phyloP scores from a whole-genome alignment of 2,888 invertebrate genomes.

The Sycophila texana region DNA sequence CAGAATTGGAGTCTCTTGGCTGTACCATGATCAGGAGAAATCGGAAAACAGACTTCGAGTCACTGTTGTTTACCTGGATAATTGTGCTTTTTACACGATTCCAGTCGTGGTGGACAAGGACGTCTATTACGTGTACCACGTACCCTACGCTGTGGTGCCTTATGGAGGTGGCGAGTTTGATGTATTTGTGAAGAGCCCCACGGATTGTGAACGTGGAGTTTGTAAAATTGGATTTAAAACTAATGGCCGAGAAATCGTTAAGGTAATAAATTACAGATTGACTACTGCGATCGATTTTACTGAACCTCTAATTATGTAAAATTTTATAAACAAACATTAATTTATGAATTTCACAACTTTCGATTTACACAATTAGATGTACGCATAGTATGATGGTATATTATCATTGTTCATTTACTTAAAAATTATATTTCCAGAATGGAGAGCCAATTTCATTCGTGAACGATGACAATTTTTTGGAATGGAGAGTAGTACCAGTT shows the following conservation, averaged over 20 bases:
- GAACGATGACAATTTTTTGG: not conserved
- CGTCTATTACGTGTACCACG: not conserved
- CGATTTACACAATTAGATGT: too few species aligned
- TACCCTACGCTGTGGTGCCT: not conserved
- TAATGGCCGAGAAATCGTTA: not conserved
- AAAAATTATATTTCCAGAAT: too few species aligned
- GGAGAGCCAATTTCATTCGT: too few species aligned
- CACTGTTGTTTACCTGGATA: not conserved
- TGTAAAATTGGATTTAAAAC: not conserved
- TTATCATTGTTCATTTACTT: too few species aligned
- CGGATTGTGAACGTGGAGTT: not conserved
- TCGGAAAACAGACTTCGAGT: not conserved
- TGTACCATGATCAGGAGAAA: not conserved
- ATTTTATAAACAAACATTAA: too few species aligned
- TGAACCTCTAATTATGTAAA: too few species aligned
- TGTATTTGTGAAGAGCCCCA: conserved; percentile 1
- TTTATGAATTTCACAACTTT: too few species aligned
- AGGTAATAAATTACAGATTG: not conserved
- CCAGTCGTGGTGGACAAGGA: not conserved
- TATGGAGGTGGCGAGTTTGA: not conserved
- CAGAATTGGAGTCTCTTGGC: not conserved
- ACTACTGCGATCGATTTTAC: too few species aligned
- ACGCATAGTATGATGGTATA: too few species aligned
- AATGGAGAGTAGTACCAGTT: not conserved
- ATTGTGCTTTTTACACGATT: not conserved